Base-by-base conservation (phyloP, 1,140 invertebrate species). In the Pogonomyrmex barbatus region DNA sequence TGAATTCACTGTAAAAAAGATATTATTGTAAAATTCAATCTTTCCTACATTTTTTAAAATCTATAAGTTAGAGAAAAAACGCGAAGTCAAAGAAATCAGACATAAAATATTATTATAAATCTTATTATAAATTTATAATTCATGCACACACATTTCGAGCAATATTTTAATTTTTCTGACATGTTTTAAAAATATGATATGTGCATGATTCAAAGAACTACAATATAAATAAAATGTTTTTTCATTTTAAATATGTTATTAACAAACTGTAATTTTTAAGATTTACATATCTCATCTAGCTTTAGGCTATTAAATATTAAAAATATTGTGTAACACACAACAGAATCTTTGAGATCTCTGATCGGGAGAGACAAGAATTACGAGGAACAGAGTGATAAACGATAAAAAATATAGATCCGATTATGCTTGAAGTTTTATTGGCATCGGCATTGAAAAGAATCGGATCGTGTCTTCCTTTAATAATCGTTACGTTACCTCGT, bases 361-460 rank as follows among this genome's bases (percentile, higher is more conserved):
- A 50, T 63, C 45, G 47, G 24, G 12, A 24, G 39, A 63, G 79
- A 30, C 50, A 6, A 33, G 17, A 62, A 71, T 39, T 30, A 12
- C 5, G 12, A 70, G 14, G 10, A 58, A 58, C 4, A 62, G 14
- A 0, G 14, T 42, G 58, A 62, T 77, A 17, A 47, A 30, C 42
- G 42, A 58, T 58, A 58, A 45, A 36, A 14, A 45, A 60, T 78
- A 42, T 63, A 63, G 30, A 78, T 78, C 30, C 45, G 58, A 62
- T 78, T 63, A 77, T 62, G 8, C 39, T 33, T 17, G 30, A 77
- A 42, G 30, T 63, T 63, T 47, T 63, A 78, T 78, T 63, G 75
- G 60, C 30, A 5, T 78, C 45, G 58, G n/a, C n/a, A n/a, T 33
- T 8, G 4, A 78, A 63, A 30, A 63, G 58, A 63, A 30, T 0